Evolutionary conservation across 2,797 vertebrate genomes (phyloP), one percentile per base, ranked within the genome.

Genomic region (Tapirus indicus): DNA sequence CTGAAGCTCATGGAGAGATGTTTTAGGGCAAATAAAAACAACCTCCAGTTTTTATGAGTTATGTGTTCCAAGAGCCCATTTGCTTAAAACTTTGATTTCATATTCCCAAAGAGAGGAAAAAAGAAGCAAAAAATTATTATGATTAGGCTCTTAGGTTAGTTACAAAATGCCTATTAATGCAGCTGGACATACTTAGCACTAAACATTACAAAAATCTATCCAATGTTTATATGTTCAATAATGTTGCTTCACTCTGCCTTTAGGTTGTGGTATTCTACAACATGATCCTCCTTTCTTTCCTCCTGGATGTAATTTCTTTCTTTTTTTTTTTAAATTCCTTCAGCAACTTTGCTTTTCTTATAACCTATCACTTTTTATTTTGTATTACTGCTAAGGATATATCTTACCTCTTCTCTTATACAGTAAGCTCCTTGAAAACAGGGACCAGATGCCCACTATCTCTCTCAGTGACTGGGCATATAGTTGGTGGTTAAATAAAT

Each of bases 1-100:
- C 2, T 82, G 8, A 95, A 96, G 75, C 17, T 92, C 27, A 88
- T 27, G 12, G 12, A 93, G 3, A 94, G 1, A 88, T 54, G 74
- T 47, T 96, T 96, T 41, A 80, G 23, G 47, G 27, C 13, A 92
- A 88, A 93, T 69, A 91, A 91, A 95, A 87, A 17, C 10, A 86
- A 83, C 12, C 20, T 88, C 32, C 16, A 87, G 12, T 44, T 91
- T 49, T 88, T 56, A 91, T 58, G 47, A 32, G 68, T 75, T 87
- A 32, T 38, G 1, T 85, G 13, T 68, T 89, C 13, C 9, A 71
- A 32, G 18, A 88, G 10, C 29, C 32, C 27, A 68, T 58, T 35
- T 91, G 64, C 91, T 84, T 87, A 95, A 94, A 96, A 71, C 16
- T 75, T 35, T 68, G 58, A 60, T 56, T 87, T 95, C 29, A 88